phyloP scores from a whole-genome alignment of 2,797 vertebrate species.

The Perdix hodgsoniae region DNA sequence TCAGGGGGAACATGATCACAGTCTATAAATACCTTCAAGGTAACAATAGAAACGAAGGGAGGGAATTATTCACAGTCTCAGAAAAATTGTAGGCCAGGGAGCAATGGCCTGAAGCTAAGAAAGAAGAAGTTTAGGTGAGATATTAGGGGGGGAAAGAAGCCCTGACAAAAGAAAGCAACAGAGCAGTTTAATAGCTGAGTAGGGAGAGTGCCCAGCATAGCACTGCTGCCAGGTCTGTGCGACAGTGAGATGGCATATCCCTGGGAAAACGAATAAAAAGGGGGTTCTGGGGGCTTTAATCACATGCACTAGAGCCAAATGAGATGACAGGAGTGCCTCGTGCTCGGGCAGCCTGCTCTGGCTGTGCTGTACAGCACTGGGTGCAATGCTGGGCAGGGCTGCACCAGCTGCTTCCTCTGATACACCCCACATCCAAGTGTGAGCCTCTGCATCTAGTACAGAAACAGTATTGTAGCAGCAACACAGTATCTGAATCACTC shows the following conservation, averaged over 20 bases:
- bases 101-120: constrained; percentile 40
- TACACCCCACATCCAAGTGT: neutral
- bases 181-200: neutral
- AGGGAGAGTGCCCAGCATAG: neutral
- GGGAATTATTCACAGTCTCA: constrained; percentile 53
- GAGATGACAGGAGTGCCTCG: neutral
- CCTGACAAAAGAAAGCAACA: neutral
- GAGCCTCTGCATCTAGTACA: neutral
- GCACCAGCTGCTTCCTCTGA: neutral
- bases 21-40: constrained; percentile 65
- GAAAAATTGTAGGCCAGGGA: constrained; percentile 50
- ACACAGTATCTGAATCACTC: constrained; percentile 44
- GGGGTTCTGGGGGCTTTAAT: neutral
- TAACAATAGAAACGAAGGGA: constrained; percentile 56
- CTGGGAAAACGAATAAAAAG: neutral
- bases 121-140: constrained; percentile 30
- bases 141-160: neutral
- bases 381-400: neutral
- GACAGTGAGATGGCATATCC: neutral
- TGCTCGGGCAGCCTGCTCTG: neutral
- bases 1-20: constrained; percentile 40
- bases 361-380: neutral
- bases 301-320: neutral
- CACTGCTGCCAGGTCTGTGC: neutral
- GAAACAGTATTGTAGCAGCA: neutral